Evolutionary conservation across 2,797 vertebrate species (phyloP), one percentile per base, ranked within the genome.

Genomic region (Nannoperca australis): DNA sequence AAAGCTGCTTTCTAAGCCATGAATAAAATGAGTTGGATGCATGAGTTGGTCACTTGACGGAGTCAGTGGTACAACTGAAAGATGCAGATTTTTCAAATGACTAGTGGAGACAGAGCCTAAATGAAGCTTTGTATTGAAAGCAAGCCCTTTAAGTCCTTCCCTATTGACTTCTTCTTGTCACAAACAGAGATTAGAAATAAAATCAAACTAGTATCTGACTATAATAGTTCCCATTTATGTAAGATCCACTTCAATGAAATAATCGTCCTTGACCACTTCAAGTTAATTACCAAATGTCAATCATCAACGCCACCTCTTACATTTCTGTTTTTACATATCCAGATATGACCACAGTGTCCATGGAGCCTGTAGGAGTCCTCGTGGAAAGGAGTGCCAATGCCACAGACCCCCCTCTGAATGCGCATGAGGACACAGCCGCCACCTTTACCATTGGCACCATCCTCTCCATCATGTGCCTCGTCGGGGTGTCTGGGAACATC

Each of bases 401-500:
- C 77, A 95, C 94, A 0, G 18, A 91, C 0, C n/a, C 85, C 0
- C 90, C 90, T 17, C 14, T 87, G 53, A 85, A 17, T 20, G 83
- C 95, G 4, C 72, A 88, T 18, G 95, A 97, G 83, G 96, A 98
- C 84, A 90, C 94, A 59, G 92, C 96, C 0, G 96, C 96, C 78
- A 97, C 94, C 54, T 89, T 92, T 69, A 95, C 96, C 85, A 97
- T 98, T 0, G 95, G 97, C 77, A 96, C 94, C 13, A 96, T 97
- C 70, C 94, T 98, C 20, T 97, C 96, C 12, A 86, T 97, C 64
- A 97, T 98, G 97, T 98, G 96, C 17, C 91, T 98, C 7, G 83
- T 96, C 0, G 97, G 97, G 7, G 96, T 98, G 60, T 95, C 95
- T 0, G 97, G 97, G 76, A 98, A 98, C 2, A 93, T 98, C 86